Evolutionary conservation across 2,113 vertebrate species (phyloP).

Genomic region (Hiodon tergisus): DNA sequence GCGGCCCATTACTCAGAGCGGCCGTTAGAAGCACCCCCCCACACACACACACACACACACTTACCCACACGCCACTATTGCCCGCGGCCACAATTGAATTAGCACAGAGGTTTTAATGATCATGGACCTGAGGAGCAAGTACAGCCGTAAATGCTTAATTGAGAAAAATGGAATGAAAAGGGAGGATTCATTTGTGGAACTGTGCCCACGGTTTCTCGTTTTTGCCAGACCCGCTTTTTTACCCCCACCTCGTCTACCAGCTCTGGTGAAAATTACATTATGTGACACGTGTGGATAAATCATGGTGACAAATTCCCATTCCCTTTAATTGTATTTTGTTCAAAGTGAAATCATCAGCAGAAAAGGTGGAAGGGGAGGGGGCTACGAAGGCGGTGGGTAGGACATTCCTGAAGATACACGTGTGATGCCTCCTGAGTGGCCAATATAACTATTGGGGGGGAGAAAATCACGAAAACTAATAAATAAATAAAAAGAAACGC

Average conservation of each 20-base stretch:
- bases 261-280: slow-evolving; percentile 56
- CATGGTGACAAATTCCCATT: slow-evolving; percentile 54
- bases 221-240: slow-evolving; percentile 8
- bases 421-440: no score
- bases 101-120: slow-evolving; percentile 55
- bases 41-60: no score
- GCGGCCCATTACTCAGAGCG: background rate
- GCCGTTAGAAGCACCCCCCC: slow-evolving; percentile 17
- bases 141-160: slow-evolving; percentile 59
- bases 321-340: slow-evolving; percentile 57
- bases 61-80: slow-evolving; percentile 1
- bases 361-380: slow-evolving; percentile 38
- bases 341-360: slow-evolving; percentile 40
- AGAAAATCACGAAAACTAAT: background rate
- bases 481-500: background rate
- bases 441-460: no score
- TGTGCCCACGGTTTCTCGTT: slow-evolving; percentile 31
- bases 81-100: slow-evolving; percentile 13
- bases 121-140: slow-evolving; percentile 49
- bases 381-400: background rate
- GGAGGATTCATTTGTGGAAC: slow-evolving; percentile 49
- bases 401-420: background rate
- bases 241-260: slow-evolving; percentile 17
- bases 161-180: slow-evolving; percentile 55
- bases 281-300: slow-evolving; percentile 53